phyloP scores from a whole-genome alignment of 1,140 invertebrate species.

The Euglossa dilemma region DNA sequence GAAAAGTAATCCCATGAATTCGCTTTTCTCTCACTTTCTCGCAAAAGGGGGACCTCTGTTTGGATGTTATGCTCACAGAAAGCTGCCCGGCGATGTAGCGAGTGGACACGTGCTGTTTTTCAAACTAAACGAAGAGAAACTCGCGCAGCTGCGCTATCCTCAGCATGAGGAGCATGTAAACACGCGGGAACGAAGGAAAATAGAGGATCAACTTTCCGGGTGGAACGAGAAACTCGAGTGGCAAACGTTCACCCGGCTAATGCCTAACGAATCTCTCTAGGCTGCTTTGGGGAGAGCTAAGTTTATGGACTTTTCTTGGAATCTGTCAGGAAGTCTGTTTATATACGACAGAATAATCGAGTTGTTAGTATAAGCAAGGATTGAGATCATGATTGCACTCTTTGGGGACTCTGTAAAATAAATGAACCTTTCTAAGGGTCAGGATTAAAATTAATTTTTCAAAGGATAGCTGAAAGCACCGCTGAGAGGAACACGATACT shows the following conservation, averaged over 20 bases:
- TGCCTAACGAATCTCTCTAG: background rate
- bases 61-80: background rate
- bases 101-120: background rate
- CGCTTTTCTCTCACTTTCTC: no score
- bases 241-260: background rate
- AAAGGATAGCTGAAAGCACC: no score
- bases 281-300: background rate
- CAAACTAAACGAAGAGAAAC: slow-evolving; percentile 1
- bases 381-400: background rate
- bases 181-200: background rate
- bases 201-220: background rate
- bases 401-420: background rate
- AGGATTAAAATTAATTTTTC: no score
- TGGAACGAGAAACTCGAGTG: background rate
- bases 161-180: background rate
- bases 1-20: no score
- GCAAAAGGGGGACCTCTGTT: no score
- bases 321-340: background rate
- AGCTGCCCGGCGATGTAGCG: background rate
- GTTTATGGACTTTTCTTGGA: background rate
- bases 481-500: no score
- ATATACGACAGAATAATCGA: no score
- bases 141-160: background rate
- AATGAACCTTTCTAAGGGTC: no score
- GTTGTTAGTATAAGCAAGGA: no score